phyloP scores from a whole-genome alignment of 2,797 vertebrate genomes.

The Myotis pilosus region DNA sequence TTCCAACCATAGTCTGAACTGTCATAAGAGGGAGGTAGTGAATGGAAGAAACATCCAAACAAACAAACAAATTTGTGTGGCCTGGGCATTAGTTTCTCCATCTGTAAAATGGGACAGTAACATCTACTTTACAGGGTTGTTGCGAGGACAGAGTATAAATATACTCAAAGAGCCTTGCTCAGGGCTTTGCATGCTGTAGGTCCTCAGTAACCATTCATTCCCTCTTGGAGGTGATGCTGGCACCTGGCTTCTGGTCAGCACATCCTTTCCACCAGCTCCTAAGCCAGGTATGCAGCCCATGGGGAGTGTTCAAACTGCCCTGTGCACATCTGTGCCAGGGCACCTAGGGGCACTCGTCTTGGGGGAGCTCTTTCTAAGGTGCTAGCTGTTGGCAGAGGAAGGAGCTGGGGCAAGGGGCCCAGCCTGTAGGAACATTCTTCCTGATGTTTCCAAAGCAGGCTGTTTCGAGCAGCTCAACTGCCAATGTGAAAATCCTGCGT shows the following conservation, averaged over 20 bases:
- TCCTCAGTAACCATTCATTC: neutral
- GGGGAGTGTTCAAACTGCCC: neutral
- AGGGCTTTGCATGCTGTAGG: neutral
- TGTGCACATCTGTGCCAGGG: neutral
- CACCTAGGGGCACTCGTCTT: neutral
- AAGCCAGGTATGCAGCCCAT: neutral
- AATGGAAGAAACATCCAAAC: neutral
- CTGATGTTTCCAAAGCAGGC: neutral
- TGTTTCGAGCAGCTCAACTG: constrained; percentile 11
- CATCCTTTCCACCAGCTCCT: neutral
- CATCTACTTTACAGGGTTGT: neutral
- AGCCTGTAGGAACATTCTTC: constrained; percentile 19
- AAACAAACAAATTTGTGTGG: neutral
- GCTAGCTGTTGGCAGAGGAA: neutral
- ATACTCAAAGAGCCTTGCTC: too few relatives aligned
- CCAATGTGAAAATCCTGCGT: constrained; percentile 13
- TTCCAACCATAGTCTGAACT: neutral
- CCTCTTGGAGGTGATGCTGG: neutral
- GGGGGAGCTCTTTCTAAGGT: neutral
- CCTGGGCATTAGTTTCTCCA: neutral
- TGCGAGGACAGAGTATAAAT: neutral
- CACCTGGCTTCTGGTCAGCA: neutral
- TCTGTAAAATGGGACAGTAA: neutral
- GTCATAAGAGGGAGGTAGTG: neutral
- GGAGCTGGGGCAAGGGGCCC: neutral